Conservation (phyloP, 1,140 invertebrate genomes). For the Bombyx mori region ASM3026992v2 NC_085112.1:7935001-7935500, state of each 20-base stretch:
- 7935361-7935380: constrained; percentile 11
- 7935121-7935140: no score
- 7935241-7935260: no score
- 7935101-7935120: no score
- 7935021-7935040: constrained; percentile 11
- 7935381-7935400: constrained; percentile 24
- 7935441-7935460: constrained; percentile 43
- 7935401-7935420: constrained; percentile 39
- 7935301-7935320: background rate
- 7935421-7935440: constrained; percentile 48
- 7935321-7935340: background rate
- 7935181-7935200: no score
- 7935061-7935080: background rate
- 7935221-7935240: no score
- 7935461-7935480: constrained; percentile 54
- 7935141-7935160: no score
- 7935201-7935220: no score
- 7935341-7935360: background rate
- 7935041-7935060: constrained; percentile 3
- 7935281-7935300: no score
- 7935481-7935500: constrained; percentile 52
- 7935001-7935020: no score
- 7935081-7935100: background rate
- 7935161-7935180: background rate
- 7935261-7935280: no score